Conservation (phyloP, 2,888 invertebrate species). For the Zootermopsis nevadensis region DNA sequence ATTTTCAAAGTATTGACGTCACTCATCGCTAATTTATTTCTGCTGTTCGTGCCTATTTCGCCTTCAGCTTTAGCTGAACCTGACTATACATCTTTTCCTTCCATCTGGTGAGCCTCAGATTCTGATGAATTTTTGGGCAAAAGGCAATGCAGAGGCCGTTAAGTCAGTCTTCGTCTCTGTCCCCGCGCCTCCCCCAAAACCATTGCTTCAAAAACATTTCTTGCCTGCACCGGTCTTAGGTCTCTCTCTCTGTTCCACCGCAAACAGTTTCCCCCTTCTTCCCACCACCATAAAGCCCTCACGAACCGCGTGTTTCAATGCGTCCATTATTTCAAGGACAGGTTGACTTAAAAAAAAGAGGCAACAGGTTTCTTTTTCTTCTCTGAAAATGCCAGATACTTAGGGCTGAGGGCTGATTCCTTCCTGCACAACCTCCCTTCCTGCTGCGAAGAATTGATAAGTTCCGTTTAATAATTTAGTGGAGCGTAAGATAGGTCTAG, state of each 20-base stretch:
- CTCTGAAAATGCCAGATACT: slow-evolving; percentile 12
- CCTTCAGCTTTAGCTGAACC: too few species aligned
- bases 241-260: slow-evolving; percentile 24
- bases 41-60: too few species aligned
- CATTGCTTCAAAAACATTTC: slow-evolving; percentile 10
- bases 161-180: slow-evolving; percentile 24
- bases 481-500: background rate
- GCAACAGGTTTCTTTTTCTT: slow-evolving; percentile 19
- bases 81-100: slow-evolving; percentile 4
- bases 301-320: slow-evolving; percentile 23
- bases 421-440: background rate
- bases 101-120: slow-evolving; percentile 39
- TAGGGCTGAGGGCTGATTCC: background rate
- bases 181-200: background rate
- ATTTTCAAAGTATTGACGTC: too few species aligned
- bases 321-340: slow-evolving; percentile 42
- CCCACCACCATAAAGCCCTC: background rate
- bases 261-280: slow-evolving; percentile 28
- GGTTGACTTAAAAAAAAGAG: slow-evolving; percentile 1
- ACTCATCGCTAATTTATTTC: too few species aligned
- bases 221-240: background rate
- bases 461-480: slow-evolving; percentile 5
- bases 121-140: slow-evolving; percentile 48
- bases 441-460: slow-evolving; percentile 4
- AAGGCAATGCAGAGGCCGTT: slow-evolving; percentile 43